Conservation (phyloP, 2,888 invertebrate genomes). For the Trachelus stipa region DNA sequence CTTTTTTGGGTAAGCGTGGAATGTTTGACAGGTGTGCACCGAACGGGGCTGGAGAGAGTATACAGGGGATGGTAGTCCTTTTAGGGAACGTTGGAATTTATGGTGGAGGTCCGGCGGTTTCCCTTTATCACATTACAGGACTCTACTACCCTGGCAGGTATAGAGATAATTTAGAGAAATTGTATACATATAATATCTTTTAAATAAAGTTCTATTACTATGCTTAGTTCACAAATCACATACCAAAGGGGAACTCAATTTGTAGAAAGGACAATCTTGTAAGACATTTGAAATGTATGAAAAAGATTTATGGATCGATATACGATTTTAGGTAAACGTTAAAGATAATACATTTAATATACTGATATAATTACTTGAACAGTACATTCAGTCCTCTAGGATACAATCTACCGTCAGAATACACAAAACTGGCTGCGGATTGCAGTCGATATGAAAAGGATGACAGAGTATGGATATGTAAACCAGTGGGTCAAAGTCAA, state of each 20-base stretch:
- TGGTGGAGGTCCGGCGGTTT: constrained; percentile 89
- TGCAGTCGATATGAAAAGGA: constrained; percentile 71
- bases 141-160: constrained; percentile 79
- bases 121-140: constrained; percentile 75
- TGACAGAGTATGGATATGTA: constrained; percentile 83
- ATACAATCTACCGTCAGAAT: constrained; percentile 85
- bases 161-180: constrained; percentile 6
- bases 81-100: constrained; percentile 81
- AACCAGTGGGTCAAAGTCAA: constrained; percentile 88
- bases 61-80: constrained; percentile 69
- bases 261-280: constrained; percentile 86
- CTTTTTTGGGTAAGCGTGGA: not conserved
- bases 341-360: not conserved
- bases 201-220: not conserved
- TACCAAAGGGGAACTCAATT: constrained; percentile 86
- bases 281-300: constrained; percentile 83
- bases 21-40: constrained; percentile 73
- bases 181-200: not conserved
- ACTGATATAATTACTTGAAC: not conserved
- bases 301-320: constrained; percentile 82
- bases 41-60: constrained; percentile 87
- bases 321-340: constrained; percentile 82
- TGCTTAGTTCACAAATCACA: constrained; percentile 82
- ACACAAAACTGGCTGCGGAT: constrained; percentile 85
- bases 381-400: constrained; percentile 76